These are phyloP conservation scores for Stenopsyche tienmushanensis DNA, from an alignment of 1,140 invertebrate species.

Conservation along the genomic window DNA sequence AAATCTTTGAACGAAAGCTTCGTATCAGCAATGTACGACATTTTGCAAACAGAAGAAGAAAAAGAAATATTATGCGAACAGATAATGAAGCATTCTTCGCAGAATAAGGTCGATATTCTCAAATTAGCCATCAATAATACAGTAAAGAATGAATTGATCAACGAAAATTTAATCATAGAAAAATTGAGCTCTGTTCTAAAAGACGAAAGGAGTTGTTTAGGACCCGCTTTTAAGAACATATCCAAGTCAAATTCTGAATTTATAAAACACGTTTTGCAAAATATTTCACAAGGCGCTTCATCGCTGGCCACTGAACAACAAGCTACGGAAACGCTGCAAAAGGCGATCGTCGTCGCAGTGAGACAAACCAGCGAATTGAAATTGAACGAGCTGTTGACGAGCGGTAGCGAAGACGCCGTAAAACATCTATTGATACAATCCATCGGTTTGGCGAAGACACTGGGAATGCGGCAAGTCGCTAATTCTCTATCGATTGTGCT, in stretches of 20 bases:
- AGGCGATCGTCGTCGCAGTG: constrained; percentile 62
- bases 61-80: constrained; percentile 54
- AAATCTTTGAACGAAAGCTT: constrained; percentile 54
- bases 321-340: constrained; percentile 62
- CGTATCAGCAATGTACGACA: constrained; percentile 52
- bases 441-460: constrained; percentile 66
- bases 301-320: constrained; percentile 61
- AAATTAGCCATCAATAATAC: constrained; percentile 58
- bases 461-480: constrained; percentile 67
- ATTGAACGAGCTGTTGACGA: constrained; percentile 57
- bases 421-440: constrained; percentile 65
- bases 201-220: constrained; percentile 59
- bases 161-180: constrained; percentile 59
- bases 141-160: constrained; percentile 50
- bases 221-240: constrained; percentile 61
- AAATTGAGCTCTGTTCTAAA: constrained; percentile 60
- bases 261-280: constrained; percentile 56
- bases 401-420: constrained; percentile 54
- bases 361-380: constrained; percentile 60
- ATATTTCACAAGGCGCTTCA: constrained; percentile 59
- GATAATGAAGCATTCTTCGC: constrained; percentile 53
- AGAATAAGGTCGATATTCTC: constrained; percentile 61
- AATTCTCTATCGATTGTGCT: constrained; percentile 60
- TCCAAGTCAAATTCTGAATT: constrained; percentile 58
- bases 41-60: constrained; percentile 54